Evolutionary conservation across 2,888 invertebrate species (phyloP).

Genomic region (Agrotis clavis): DNA sequence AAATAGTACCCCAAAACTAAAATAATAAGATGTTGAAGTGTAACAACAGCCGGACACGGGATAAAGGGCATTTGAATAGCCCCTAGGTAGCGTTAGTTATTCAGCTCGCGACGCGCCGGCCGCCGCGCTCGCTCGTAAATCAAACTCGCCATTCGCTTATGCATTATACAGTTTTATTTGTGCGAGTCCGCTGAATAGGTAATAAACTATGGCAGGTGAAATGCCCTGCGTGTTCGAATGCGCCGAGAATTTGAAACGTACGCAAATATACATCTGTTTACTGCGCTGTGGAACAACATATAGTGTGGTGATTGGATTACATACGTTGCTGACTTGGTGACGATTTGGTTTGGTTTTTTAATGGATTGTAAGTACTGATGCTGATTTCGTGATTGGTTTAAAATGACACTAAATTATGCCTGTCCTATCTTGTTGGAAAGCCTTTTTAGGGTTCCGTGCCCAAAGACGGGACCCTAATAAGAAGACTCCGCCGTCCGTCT

Average conservation of each 20-base stretch:
- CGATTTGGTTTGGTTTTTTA: conserved; percentile 42
- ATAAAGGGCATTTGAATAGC: conserved; percentile 83
- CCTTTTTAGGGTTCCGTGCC: too few species aligned
- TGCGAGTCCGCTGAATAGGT: conserved; percentile 90
- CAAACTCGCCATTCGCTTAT: conserved; percentile 91
- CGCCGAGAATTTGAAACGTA: conserved; percentile 84
- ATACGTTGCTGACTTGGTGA: conserved; percentile 34
- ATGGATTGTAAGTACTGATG: background rate
- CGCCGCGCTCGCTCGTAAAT: conserved; percentile 87
- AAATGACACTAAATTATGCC: too few species aligned
- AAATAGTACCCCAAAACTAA: conserved; percentile 63
- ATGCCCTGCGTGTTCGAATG: conserved; percentile 85
- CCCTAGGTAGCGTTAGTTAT: conserved; percentile 87
- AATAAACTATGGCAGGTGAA: conserved; percentile 90
- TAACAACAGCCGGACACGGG: conserved; percentile 70
- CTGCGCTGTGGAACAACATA: conserved; percentile 57
- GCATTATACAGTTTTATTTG: conserved; percentile 92
- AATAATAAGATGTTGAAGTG: conserved; percentile 70
- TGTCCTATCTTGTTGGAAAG: too few species aligned
- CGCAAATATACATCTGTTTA: conserved; percentile 81
- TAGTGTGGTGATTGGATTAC: conserved; percentile 62
- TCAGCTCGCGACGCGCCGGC: conserved; percentile 83
- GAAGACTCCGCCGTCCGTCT: too few species aligned
- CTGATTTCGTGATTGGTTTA: too few species aligned
- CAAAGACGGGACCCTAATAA: too few species aligned